These are phyloP conservation scores for Danio albolineatus DNA, from an alignment of 2,797 vertebrate genomes.

Conservation along the genomic window DNA sequence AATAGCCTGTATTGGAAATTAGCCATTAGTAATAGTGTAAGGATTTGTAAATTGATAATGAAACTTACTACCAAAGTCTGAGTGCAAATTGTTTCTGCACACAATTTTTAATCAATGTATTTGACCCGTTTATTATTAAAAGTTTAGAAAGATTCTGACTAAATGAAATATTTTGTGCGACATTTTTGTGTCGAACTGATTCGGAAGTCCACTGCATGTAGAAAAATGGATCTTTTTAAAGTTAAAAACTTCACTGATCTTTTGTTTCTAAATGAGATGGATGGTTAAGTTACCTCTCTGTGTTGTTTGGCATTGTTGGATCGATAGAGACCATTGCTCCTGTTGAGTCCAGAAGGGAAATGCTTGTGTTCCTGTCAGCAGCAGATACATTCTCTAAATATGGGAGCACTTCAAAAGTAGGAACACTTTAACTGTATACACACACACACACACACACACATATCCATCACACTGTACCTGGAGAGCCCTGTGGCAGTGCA, in stretches of 20 bases:
- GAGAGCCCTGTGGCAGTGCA: constrained; percentile 87
- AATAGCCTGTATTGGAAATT: no score
- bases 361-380: constrained; percentile 84
- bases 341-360: constrained; percentile 87
- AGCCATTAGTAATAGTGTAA: no score
- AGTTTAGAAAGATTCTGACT: neutral
- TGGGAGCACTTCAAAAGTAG: constrained; percentile 52
- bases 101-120: no score
- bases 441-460: constrained; percentile 6
- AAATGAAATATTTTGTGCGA: neutral
- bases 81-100: no score
- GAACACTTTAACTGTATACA: constrained; percentile 26
- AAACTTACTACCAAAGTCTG: no score
- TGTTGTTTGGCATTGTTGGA: constrained; percentile 92
- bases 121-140: neutral
- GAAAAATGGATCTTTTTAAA: neutral
- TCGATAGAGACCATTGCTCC: constrained; percentile 93
- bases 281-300: constrained; percentile 81
- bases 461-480: constrained; percentile 73
- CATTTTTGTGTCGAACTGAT: neutral
- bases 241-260: neutral
- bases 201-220: neutral
- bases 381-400: constrained; percentile 54
- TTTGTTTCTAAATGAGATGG: neutral
- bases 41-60: no score